Evolutionary conservation across 2,888 invertebrate genomes (phyloP), one percentile per base, ranked within the genome.

Genomic region (Apocheima hispidaria): DNA sequence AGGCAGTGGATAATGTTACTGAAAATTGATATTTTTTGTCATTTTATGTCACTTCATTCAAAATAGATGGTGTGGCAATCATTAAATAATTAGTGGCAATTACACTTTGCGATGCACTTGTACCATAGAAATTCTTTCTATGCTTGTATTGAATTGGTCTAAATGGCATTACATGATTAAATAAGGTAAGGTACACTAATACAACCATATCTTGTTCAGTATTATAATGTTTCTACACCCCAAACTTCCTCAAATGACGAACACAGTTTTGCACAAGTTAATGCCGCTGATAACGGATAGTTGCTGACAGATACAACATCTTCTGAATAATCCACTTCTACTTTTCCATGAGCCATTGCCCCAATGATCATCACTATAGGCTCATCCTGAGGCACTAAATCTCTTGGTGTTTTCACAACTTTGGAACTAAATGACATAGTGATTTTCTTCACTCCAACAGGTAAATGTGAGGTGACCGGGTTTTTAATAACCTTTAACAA

Each of bases 271-370:
- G 98, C 96, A 90, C 99, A 99, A 0, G 99, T 97, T 59, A 99
- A 93, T 9, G 99, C 99, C 20, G 97, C 99, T 35, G 99, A 99
- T 36, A 99, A 91, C 2, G 99, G 99, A 90, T 98, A 99, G 83
- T 97, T 98, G 84, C 99, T 99, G 58, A 99, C 97, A 2, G 99
- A 98, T 79, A 98, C 94, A 0, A 95, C 95, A 67, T 97, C 97
- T 92, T 99, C 99, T 1, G 96, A 95, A 87, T 99, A 99, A 86
- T 99, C 98, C 1, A 93, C 92, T 73, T 95, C 94, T 64, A 99
- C 96, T 87, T 96, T 97, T 56, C 99, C 99, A 89, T 99, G 98
- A 0, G 99, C 99, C 96, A 99, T 99, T 2, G 99, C 98, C 38
- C 99, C 99, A 60, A 99, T 93, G 2, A 99, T 96, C 70, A 99